Conservation (phyloP, 1,140 invertebrate genomes). For the Apolygus lucorum region DNA sequence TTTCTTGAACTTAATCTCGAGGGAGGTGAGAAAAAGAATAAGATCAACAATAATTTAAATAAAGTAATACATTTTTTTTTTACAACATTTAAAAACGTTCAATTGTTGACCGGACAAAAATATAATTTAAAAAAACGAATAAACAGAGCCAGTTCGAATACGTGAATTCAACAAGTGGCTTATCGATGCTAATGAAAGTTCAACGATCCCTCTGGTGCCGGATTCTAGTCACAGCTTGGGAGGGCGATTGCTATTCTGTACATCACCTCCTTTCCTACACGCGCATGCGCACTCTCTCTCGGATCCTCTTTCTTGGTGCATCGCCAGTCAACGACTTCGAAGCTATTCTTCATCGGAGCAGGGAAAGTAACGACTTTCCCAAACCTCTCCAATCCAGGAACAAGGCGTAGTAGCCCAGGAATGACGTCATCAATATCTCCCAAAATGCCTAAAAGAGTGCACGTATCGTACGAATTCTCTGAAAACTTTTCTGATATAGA, state of each 20-base stretch:
- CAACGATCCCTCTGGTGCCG: background rate
- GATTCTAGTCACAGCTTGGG: background rate
- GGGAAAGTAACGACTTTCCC: background rate
- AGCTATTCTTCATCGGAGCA: background rate
- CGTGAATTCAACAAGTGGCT: background rate
- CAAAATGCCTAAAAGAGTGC: background rate
- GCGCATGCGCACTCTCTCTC: background rate
- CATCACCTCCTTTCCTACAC: background rate
- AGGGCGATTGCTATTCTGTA: background rate
- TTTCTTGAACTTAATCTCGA: background rate
- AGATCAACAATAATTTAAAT: background rate
- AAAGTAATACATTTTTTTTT: background rate
- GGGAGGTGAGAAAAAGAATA: background rate
- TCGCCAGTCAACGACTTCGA: background rate
- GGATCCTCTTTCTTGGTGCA: background rate
- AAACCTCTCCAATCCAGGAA: background rate
- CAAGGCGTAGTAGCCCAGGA: background rate
- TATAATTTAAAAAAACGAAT: background rate
- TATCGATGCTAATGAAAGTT: background rate
- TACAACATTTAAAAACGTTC: background rate
- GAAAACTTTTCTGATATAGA: background rate
- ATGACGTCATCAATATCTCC: background rate
- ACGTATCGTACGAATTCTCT: background rate
- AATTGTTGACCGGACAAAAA: background rate
- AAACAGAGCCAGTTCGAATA: background rate